These are phyloP conservation scores for Galbula dea DNA, from an alignment of 2,113 vertebrate genomes.

Conservation along the genomic window DNA sequence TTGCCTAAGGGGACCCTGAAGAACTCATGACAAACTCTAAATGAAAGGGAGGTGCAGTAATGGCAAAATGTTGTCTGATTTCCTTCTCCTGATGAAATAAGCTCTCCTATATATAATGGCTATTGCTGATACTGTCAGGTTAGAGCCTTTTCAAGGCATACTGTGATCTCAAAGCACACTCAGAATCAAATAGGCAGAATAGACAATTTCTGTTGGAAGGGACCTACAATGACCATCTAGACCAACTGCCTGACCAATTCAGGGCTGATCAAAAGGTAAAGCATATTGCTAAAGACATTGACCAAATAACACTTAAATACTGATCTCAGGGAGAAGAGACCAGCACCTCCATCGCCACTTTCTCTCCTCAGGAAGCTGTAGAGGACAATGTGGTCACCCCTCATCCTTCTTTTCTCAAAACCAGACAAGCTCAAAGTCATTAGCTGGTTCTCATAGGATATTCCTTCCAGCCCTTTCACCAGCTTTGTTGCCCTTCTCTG, in stretches of 20 bases:
- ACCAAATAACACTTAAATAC: neutral
- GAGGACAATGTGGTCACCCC: neutral
- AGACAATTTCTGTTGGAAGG: neutral
- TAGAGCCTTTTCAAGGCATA: neutral
- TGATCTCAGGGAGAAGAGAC: neutral
- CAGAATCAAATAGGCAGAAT: neutral
- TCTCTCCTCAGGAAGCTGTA: neutral
- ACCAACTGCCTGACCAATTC: neutral
- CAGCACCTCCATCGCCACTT: neutral
- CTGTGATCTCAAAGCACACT: neutral
- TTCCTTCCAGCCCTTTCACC: neutral
- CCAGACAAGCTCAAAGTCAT: neutral
- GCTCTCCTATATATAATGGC: neutral
- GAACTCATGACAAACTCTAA: neutral
- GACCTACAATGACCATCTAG: neutral
- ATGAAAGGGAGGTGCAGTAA: neutral
- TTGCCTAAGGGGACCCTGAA: neutral
- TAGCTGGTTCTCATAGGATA: too few species aligned
- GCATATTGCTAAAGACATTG: neutral
- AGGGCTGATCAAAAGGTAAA: neutral
- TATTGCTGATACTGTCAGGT: neutral
- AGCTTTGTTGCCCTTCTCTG: neutral
- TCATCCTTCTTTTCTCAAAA: neutral
- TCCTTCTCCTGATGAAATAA: neutral
- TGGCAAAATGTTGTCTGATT: neutral